phyloP scores from a whole-genome alignment of 2,113 vertebrate species.

The Hoplias malabaricus region DNA sequence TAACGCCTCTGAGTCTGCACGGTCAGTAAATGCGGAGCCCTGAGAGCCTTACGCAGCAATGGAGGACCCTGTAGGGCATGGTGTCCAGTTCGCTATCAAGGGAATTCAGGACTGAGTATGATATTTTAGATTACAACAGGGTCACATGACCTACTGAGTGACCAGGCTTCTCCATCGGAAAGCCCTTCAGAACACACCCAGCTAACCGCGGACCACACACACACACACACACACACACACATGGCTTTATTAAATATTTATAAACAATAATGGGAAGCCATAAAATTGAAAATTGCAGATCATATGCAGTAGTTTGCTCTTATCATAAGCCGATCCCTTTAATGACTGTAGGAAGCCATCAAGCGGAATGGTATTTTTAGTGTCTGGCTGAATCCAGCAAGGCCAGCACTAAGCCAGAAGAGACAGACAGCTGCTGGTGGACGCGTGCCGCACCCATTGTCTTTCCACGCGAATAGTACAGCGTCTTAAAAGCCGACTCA shows the following conservation, averaged over 20 bases:
- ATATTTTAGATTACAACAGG: constrained; percentile 3
- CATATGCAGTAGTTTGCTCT: constrained; percentile 47
- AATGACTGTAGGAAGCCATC: constrained; percentile 39
- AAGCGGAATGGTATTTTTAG: constrained; percentile 42
- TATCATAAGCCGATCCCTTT: constrained; percentile 42
- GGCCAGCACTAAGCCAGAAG: constrained; percentile 20
- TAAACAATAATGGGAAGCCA: constrained; percentile 48
- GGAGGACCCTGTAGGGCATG: neutral
- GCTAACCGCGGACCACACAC: constrained; percentile 3
- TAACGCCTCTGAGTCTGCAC: neutral
- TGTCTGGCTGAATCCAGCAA: constrained; percentile 36
- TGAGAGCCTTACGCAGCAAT: neutral
- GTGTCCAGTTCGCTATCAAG: neutral
- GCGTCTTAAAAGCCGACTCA: neutral
- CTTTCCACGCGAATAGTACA: neutral
- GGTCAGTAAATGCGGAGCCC: neutral
- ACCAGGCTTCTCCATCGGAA: neutral
- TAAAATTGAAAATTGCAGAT: constrained; percentile 50
- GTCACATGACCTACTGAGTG: neutral
- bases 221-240: neutral
- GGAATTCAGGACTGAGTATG: constrained; percentile 8
- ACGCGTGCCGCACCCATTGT: neutral
- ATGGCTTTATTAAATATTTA: constrained; percentile 45
- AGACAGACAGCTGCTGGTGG: neutral
- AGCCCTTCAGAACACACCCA: neutral